Base-by-base conservation (phyloP, 1,140 invertebrate genomes). In the Triops longicaudatus region DNA sequence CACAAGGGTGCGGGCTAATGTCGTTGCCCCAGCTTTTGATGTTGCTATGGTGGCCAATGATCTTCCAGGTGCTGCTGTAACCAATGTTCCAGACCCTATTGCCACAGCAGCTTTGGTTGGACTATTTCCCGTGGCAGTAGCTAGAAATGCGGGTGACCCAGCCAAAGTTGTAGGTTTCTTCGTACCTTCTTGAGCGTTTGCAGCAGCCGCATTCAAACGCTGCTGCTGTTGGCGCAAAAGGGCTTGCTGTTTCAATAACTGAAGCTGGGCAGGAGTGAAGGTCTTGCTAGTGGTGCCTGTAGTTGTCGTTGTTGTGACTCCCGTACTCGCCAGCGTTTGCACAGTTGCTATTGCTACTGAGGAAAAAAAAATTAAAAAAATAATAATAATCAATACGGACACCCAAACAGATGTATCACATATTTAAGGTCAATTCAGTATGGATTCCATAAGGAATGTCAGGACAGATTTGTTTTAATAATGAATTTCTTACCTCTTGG, bases 221-320 rank as follows among this genome's bases (percentile, higher is more conserved):
- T 86, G 84, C 76, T 83, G 82, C 43, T 86, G 85, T 50, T 85
- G 83, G 4, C 85, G 75, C 2, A 85, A 76, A 12, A 82, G 84
- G 37, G 85, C 85, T 73, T 87, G 87, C 71, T 86, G 86, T 17
- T 85, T 84, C 79, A 85, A 86, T 79, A 86, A 84, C 76, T 87
- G 86, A 17, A 89, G 63, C 76, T 89, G 88, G 0, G 86, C 85
- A 1, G 85, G 83, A 12, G 87, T 88, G 0, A 88, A 78, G 0
- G 85, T 85, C 79, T 88, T 88, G 10, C 82, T 84, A 28, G 84
- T 80, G 1, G 71, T 26, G 0, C 74, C n/a, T n/a, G 74, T 76
- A 11, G 72, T 75, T 17, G 78, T 72, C 26, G 72, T 75, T 26
- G 78, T 72, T 28, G 78, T 41, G 11, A 77, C 37, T 41, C 43